Evolutionary conservation across 2,113 vertebrate species (phyloP), one percentile per base, ranked within the genome.

Genomic region (Aleadryas rufinucha): DNA sequence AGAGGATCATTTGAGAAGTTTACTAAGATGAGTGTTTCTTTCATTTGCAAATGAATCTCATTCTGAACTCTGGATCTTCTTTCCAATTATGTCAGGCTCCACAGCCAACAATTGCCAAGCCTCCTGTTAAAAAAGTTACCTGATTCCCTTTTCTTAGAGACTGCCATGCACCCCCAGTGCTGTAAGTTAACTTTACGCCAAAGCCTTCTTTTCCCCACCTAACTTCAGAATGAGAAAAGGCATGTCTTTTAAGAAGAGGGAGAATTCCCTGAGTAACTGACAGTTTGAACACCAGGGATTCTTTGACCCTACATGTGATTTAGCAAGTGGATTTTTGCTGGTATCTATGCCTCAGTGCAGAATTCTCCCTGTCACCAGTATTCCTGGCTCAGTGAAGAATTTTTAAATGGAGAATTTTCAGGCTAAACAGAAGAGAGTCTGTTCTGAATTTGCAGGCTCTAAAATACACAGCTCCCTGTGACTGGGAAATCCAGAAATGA

Each of bases 381-480:
- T 69, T 93, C 90, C 87, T 93, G 92, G 93, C 95, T 87, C 88
- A 79, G 42, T 42, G 64, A 88, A 89, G 76, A 94, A 82, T 42
- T 92, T 94, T 86, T 72, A 84, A 94, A 86, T 65, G 80, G 56
- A 41, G 75, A 96, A 87, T 82, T 87, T 87, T 95, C 49, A 81
- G 72, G 68, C 83, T 89, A 87, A 95, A 96, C 93, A 97, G 95
- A 96, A 90, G 95, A 60, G 47, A 65, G 82, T 30, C 88, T 97
- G 93, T 96, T 84, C 88, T 90, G 79, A 94, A 86, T 45, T 52
- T 87, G 53, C 68, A 90, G 56, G 44, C 76, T 91, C 37, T 93
- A 60, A 94, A 84, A 81, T 64, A 90, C 83, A 90, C 44, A 92
- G 41, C 31, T 90, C 37, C 30, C 56, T 75, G 20, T 49, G 49